These are phyloP conservation scores for Ammodytes marinus DNA, from an alignment of 2,113 vertebrate genomes.

Conservation along the genomic window DNA sequence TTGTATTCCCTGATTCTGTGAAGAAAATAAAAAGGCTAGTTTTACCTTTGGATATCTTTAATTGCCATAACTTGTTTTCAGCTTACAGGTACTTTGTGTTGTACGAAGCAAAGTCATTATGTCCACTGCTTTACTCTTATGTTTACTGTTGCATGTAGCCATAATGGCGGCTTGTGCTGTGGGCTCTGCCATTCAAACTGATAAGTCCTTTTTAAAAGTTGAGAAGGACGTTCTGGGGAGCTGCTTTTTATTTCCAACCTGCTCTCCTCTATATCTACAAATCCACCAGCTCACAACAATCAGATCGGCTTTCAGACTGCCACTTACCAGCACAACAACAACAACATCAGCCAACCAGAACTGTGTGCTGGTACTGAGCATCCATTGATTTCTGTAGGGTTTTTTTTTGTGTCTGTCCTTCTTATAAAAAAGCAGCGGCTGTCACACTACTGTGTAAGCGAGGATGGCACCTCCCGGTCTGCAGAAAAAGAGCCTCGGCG, in stretches of 20 bases:
- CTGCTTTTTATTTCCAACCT: constrained; percentile 23
- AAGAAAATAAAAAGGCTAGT: not conserved
- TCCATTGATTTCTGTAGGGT: constrained; percentile 57
- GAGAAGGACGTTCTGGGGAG: constrained; percentile 45
- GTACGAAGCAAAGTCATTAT: constrained; percentile 11
- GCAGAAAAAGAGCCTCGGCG: constrained; percentile 41
- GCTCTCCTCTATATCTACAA: not conserved
- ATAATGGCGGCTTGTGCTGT: constrained; percentile 25
- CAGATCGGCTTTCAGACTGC: constrained; percentile 41
- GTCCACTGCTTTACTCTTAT: constrained; percentile 10
- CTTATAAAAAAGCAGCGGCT: constrained; percentile 41
- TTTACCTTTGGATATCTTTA: constrained; percentile 15
- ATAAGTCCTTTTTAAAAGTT: constrained; percentile 24
- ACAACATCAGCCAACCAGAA: constrained; percentile 9
- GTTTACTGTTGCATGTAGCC: constrained; percentile 29
- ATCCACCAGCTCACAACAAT: constrained; percentile 30
- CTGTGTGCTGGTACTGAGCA: not conserved
- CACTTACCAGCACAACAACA: not conserved
- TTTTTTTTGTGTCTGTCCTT: constrained; percentile 21
- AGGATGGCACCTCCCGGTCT: constrained; percentile 41
- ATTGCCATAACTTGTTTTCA: constrained; percentile 42
- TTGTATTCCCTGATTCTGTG: not conserved
- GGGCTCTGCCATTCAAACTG: constrained; percentile 30
- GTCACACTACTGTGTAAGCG: constrained; percentile 51
- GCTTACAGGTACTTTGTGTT: constrained; percentile 27